A percentile compares a stretch with the other conserved stretches of the same genome.
Conservation (phyloP, 2,888 invertebrate species). For the Drosophila mettleri region DNA sequence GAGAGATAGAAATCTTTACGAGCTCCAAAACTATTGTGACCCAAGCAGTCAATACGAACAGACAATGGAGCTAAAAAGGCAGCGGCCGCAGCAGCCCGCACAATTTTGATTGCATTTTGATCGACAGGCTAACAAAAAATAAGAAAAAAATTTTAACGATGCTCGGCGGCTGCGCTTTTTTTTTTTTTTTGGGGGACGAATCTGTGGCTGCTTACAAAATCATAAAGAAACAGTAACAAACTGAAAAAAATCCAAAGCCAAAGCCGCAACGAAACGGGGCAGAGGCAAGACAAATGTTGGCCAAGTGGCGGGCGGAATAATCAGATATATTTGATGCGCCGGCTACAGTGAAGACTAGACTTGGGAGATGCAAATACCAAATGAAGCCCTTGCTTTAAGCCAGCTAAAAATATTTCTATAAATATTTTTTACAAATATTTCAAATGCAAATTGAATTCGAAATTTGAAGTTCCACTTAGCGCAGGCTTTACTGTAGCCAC, state of each 20-base stretch:
- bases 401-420: too few species aligned
- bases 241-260: constrained; percentile 35
- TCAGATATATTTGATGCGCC: constrained; percentile 63
- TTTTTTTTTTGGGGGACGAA: constrained; percentile 9
- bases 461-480: background rate
- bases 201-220: constrained; percentile 58
- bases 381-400: background rate
- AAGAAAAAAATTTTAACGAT: constrained; percentile 63
- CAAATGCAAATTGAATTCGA: accelerated
- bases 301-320: constrained; percentile 61
- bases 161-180: constrained; percentile 39
- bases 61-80: constrained; percentile 56
- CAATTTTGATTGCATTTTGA: constrained; percentile 80
- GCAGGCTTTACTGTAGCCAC: constrained; percentile 33
- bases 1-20: constrained; percentile 66
- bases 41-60: constrained; percentile 31
- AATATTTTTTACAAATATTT: background rate
- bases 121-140: constrained; percentile 64
- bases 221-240: constrained; percentile 56
- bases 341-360: constrained; percentile 39
- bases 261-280: constrained; percentile 48
- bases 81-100: constrained; percentile 59
- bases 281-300: constrained; percentile 9
- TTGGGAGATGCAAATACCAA: background rate
- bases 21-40: constrained; percentile 67